Evolutionary conservation across 2,888 invertebrate species (phyloP).

Genomic region (Congeria kusceri): DNA sequence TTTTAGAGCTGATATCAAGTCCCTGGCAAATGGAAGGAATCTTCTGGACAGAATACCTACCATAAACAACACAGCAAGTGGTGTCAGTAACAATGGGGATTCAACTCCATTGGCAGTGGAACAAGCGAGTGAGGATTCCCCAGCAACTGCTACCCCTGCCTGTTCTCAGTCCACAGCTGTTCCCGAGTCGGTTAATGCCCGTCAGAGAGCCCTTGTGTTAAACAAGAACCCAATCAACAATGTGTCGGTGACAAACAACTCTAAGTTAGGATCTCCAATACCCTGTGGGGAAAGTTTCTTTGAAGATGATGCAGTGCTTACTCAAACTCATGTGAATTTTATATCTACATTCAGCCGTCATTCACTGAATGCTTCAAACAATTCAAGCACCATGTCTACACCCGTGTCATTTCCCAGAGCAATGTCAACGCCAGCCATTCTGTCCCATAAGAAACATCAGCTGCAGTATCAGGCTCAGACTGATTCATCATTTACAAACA

Average conservation of each 20-base stretch:
- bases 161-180: neutral
- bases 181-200: neutral
- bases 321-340: slow-evolving; percentile 73
- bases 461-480: neutral
- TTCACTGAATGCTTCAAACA: slow-evolving; percentile 35
- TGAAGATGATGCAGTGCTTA: slow-evolving; percentile 75
- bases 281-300: slow-evolving; percentile 84
- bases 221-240: neutral
- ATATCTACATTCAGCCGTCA: slow-evolving; percentile 66
- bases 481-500: neutral
- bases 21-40: neutral
- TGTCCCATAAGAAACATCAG: no score
- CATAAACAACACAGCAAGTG: neutral
- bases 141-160: no score
- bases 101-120: neutral
- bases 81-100: neutral
- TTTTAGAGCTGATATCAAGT: no score
- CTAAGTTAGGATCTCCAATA: slow-evolving; percentile 70
- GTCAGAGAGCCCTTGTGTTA: neutral
- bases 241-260: neutral
- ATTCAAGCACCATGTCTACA: slow-evolving; percentile 21
- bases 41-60: slow-evolving; percentile 2
- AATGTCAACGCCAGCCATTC: slow-evolving; percentile 8
- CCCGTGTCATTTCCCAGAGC: slow-evolving; percentile 17
- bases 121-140: neutral